A percentile compares a stretch with the other conserved stretches of the same genome.
phyloP scores from a whole-genome alignment of 2,113 vertebrate species.

The Nothobranchius furzeri region DNA sequence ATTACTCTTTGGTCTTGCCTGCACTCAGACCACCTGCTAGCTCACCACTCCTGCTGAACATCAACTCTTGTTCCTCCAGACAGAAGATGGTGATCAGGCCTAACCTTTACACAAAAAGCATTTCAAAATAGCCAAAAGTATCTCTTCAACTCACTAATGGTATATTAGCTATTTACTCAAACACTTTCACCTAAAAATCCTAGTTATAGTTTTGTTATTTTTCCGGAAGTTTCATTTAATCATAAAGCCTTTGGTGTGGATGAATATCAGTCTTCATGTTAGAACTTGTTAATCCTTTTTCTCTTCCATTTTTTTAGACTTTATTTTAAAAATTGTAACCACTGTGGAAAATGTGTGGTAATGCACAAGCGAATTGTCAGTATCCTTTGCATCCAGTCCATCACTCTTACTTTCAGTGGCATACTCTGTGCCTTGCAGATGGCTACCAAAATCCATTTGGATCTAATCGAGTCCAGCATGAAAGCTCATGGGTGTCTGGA shows the following conservation, averaged over 20 bases:
- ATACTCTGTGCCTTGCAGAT: slow-evolving; percentile 54
- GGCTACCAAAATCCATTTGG: slow-evolving; percentile 67
- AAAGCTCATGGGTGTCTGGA: slow-evolving; percentile 60
- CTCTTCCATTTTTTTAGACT: slow-evolving; percentile 12
- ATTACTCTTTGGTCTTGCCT: too few relatives aligned
- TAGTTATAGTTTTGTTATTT: too few relatives aligned
- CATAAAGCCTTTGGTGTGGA: too few relatives aligned
- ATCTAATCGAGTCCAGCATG: slow-evolving; percentile 64
- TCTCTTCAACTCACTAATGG: too few relatives aligned
- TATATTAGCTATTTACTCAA: too few relatives aligned
- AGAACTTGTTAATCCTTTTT: neutral
- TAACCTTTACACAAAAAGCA: too few relatives aligned
- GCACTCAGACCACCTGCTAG: too few relatives aligned
- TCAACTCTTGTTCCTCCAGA: too few relatives aligned
- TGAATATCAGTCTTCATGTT: neutral
- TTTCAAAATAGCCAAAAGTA: too few relatives aligned
- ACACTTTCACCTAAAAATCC: too few relatives aligned
- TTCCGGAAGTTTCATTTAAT: neutral
- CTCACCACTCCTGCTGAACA: too few relatives aligned
- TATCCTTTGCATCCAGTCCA: slow-evolving; percentile 44
- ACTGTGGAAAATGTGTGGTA: slow-evolving; percentile 40
- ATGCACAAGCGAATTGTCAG: slow-evolving; percentile 58
- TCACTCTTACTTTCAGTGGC: slow-evolving; percentile 46
- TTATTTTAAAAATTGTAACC: slow-evolving; percentile 3
- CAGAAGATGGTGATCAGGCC: too few relatives aligned